Percentiles rank a stretch among this genome's conserved stretches.
phyloP scores from a whole-genome alignment of 1,140 invertebrate genomes.

The Euura saliciscinereae region DNA sequence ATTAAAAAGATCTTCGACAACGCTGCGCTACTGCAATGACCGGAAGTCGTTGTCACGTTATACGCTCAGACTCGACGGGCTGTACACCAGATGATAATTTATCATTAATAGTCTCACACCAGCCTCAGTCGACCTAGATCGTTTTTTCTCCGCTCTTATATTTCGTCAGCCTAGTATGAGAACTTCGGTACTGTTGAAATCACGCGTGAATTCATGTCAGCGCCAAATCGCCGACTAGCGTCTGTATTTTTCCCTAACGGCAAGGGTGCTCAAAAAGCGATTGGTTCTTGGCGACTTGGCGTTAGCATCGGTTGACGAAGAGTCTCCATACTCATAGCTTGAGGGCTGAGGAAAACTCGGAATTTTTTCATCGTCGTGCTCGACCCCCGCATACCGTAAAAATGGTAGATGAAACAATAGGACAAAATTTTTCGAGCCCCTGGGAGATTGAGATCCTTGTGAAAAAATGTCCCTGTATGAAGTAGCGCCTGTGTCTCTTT shows the following conservation, averaged over 20 bases:
- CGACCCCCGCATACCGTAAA: neutral
- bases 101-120: neutral
- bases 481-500: no score
- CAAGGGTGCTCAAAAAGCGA: no score
- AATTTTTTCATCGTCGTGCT: no score
- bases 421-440: neutral
- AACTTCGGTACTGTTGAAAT: no score
- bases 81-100: neutral
- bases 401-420: neutral
- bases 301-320: no score
- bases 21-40: neutral
- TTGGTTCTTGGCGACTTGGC: no score
- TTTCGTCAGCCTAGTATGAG: neutral
- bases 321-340: no score
- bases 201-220: no score
- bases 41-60: conserved; percentile 1
- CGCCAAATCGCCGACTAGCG: no score
- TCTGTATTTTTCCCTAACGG: no score
- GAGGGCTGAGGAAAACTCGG: no score
- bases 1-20: neutral
- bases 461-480: neutral
- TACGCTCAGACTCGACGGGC: neutral
- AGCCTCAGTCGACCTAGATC: neutral
- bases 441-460: neutral
- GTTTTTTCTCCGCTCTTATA: neutral